Evolutionary conservation across 2,888 invertebrate species (phyloP), one percentile per base, ranked within the genome.

Genomic region (Sylvicola cinctus): DNA sequence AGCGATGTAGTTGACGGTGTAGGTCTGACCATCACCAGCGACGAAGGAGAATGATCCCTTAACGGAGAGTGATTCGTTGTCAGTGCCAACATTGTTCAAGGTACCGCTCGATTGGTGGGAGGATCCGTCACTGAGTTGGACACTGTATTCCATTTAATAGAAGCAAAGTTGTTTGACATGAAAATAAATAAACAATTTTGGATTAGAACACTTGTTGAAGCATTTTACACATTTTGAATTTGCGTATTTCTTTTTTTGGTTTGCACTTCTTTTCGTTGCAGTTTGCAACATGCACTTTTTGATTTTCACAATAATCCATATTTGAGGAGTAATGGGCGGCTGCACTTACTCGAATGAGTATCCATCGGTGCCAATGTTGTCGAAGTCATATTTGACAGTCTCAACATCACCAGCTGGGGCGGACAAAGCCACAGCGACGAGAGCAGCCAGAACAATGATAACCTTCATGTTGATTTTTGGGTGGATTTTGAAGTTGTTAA

Each of bases 21-120:
- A 73, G 1, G 54, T 54, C 15, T 62, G 58, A 3, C 68, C 68
- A 43, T 70, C 69, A 30, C 62, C 63, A 15, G 58, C 69, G 1
- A 65, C 52, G 58, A 62, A 66, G 15, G 60, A 53, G 52, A 59
- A 67, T 3, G 60, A 56, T 12, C 68, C 69, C 29, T 46, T 52
- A 12, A 68, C 61, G 3, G 54, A 47, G 20, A 68, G 51, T 12
- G 61, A 53, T 41, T 66, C 66, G 35, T 67, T 55, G 31, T 68
- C 68, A 8, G 60, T 44, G 2, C 64, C 69, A 2, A 44, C 46
- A 36, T 58, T 55, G 43, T 55, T 60, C 27, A 70, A 44, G 36
- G 58, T 52, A 2, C 65, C 70, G 36, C 58, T 45, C 48, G 67
- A 68, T 13, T 59, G 50, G 14, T 62, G 65, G 26, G 49, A 55